Percentiles rank a stretch among this genome's conserved stretches.
Conservation (phyloP, 2,113 vertebrate genomes). For the Ceyx melanurus region DNA sequence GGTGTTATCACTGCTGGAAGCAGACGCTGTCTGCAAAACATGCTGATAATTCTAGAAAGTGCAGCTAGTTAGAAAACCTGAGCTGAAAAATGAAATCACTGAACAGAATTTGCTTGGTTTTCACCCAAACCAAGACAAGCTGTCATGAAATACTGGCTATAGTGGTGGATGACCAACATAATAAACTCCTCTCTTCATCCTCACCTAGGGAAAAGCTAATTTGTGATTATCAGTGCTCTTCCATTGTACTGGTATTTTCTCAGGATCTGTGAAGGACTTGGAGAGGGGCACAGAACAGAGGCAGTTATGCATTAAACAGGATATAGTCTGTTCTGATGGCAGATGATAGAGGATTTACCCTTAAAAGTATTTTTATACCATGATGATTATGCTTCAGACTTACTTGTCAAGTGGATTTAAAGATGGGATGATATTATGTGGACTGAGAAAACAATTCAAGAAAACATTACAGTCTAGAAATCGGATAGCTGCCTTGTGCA, state of each 20-base stretch:
- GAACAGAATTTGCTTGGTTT: too few species aligned
- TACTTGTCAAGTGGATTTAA: neutral
- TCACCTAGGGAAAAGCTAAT: neutral
- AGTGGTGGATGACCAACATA: neutral
- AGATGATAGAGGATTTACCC: neutral
- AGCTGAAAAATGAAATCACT: too few species aligned
- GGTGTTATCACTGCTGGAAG: too few species aligned
- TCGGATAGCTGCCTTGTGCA: neutral
- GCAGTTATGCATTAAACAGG: neutral
- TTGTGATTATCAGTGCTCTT: neutral
- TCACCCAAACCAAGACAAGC: neutral
- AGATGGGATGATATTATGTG: neutral
- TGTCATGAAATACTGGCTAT: neutral
- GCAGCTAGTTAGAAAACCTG: too few species aligned
- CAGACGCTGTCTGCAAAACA: too few species aligned
- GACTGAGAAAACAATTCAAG: neutral
- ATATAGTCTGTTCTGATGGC: neutral
- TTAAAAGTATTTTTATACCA: neutral
- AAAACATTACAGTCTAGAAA: neutral
- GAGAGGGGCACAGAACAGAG: neutral
- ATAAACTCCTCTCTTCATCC: slow-evolving; percentile 5
- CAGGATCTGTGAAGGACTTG: neutral
- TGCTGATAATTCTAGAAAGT: too few species aligned
- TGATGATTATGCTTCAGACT: neutral
- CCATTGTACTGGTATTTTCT: neutral